phyloP scores from a whole-genome alignment of 2,113 vertebrate species.

The Nerophis ophidion region DNA sequence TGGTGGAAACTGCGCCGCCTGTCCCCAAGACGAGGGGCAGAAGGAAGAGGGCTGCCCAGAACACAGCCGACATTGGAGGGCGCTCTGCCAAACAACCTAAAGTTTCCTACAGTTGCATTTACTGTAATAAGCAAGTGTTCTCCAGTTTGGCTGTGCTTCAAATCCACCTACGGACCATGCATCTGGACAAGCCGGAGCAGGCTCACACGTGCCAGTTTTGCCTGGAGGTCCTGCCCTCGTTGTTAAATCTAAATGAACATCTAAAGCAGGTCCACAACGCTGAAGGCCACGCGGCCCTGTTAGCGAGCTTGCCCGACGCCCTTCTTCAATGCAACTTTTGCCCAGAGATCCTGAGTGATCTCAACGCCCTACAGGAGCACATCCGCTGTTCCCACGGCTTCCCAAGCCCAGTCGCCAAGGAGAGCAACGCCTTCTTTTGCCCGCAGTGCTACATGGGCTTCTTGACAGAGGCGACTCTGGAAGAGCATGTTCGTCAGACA shows the following conservation, averaged over 20 bases:
- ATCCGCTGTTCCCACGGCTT: slow-evolving; percentile 94
- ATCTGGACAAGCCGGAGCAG: slow-evolving; percentile 95
- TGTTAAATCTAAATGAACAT: slow-evolving; percentile 95
- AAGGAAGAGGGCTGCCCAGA: slow-evolving; percentile 88
- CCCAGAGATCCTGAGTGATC: slow-evolving; percentile 87
- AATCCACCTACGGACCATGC: slow-evolving; percentile 96
- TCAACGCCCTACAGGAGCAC: slow-evolving; percentile 95
- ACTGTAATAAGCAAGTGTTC: slow-evolving; percentile 96
- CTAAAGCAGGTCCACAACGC: slow-evolving; percentile 93
- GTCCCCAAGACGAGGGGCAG: slow-evolving; percentile 88
- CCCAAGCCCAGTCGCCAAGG: slow-evolving; percentile 87
- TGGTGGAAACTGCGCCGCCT: slow-evolving; percentile 85
- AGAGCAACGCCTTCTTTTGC: slow-evolving; percentile 98
- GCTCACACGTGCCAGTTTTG: slow-evolving; percentile 97
- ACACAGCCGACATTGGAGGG: slow-evolving; percentile 78
- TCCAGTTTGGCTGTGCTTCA: slow-evolving; percentile 93
- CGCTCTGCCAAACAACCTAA: slow-evolving; percentile 87
- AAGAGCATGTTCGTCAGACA: slow-evolving; percentile 94
- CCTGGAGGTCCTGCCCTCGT: slow-evolving; percentile 93
- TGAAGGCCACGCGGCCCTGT: slow-evolving; percentile 80
- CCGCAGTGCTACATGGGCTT: slow-evolving; percentile 99
- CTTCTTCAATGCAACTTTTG: slow-evolving; percentile 98
- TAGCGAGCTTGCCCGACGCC: slow-evolving; percentile 85
- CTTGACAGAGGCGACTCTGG: slow-evolving; percentile 92
- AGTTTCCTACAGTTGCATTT: slow-evolving; percentile 92